A percentile compares a stretch with the other conserved stretches of the same genome.
These are phyloP conservation scores for Ptychodera flava DNA, from an alignment of 35 echinoderm and acorn worm species.

Conservation along the genomic window DNA sequence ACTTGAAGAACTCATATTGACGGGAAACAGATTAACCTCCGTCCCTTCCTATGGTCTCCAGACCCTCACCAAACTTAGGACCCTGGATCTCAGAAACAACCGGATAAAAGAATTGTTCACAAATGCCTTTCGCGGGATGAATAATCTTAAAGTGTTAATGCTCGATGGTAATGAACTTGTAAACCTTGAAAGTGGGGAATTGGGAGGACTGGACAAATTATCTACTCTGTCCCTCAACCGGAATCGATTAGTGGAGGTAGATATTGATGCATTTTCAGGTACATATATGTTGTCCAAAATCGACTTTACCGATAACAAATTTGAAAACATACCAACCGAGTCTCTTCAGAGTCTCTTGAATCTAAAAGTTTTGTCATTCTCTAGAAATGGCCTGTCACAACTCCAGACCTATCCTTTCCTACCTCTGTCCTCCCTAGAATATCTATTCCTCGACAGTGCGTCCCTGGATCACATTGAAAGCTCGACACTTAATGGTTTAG, in stretches of 20 bases:
- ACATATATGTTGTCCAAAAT: not conserved
- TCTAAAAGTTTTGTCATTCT: not conserved
- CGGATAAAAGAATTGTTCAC: not conserved
- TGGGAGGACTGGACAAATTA: not conserved
- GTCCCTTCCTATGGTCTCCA: not conserved
- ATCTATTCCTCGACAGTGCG: not conserved
- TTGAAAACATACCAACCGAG: not conserved
- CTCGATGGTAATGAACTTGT: not conserved
- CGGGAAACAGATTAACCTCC: not conserved
- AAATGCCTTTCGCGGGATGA: not conserved
- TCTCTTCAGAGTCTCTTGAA: not conserved
- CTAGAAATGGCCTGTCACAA: not conserved
- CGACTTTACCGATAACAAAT: not conserved
- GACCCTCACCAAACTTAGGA: not conserved
- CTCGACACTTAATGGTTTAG: not conserved
- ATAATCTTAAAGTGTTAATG: not conserved
- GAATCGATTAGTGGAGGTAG: not conserved
- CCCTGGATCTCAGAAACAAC: not conserved
- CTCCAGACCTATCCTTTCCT: not conserved
- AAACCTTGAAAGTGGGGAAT: not conserved
- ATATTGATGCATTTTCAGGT: not conserved
- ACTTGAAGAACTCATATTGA: not conserved
- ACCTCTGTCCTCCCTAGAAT: not conserved
- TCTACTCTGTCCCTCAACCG: not conserved
- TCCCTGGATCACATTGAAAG: not conserved